Base-by-base conservation (phyloP, 2,888 invertebrate species). In the Sialis lutaria region DNA sequence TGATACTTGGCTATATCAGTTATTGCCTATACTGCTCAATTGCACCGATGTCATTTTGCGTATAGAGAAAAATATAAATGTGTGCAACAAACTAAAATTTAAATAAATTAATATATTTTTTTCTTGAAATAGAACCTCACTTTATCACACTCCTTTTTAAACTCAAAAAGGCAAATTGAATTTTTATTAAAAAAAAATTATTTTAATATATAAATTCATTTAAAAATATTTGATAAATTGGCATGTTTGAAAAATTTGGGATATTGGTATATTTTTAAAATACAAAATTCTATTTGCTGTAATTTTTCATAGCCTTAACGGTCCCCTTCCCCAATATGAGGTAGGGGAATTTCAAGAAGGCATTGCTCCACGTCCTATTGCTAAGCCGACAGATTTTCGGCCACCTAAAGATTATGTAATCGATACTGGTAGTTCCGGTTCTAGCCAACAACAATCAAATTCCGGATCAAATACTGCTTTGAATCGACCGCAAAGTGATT, bases 311-410 rank as follows among this genome's bases (percentile, higher is more conserved):
- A 22, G 22, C 22, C 39, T 35, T 31, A 45, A 31, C 34, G 5
- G 44, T 5, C 50, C 50, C 7, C 45, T 44, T 43, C 39, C 49
- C 6, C 48, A 46, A 40, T 51, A 51, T 32, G 51, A 51, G 43
- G 47, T 51, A 12, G 44, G 41, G 22, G 51, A 51, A 45, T 30
- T 42, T n/a, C 33, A 37, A 35, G 50, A 49, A 32, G 48, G 49
- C 9, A 32, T 47, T 12, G 46, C 35, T 33, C 45, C 44, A 6
- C 46, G 48, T n/a, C 45, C 42, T 33, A 40, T 42, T 33, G 32
- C 33, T 13, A 49, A 46, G 33, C 49, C 50, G 6, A 41, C 33
- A 6, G 49, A 51, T 44, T 51, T 50, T 44, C 44, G 49, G 10
- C 50, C 50, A 8, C 50, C 50, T 44, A 34, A 13, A 7, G 50